Base-by-base conservation (phyloP, 2,113 vertebrate genomes). In the Scopus umbretta region DNA sequence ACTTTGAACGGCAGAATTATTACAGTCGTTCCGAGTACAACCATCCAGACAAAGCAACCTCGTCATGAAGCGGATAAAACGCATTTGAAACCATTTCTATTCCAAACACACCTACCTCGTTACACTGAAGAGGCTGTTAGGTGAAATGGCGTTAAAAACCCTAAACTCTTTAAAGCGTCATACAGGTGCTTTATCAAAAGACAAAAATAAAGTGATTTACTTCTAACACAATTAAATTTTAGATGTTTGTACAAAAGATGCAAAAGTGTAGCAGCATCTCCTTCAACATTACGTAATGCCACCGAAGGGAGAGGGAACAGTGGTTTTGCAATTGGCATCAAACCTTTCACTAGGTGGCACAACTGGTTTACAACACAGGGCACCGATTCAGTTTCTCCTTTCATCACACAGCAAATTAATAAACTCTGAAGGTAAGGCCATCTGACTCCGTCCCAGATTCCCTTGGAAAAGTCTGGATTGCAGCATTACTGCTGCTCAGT, bases 311-410 rank as follows among this genome's bases (percentile, higher is more conserved):
- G n/a, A 53, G 66, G 27, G 47, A 43, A 22, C 2, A 1, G 16
- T 2, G 6, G n/a, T 3, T 92, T 23, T 59, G 74, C 50, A 70
- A 3, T 1, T 25, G 72, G 50, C 72, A 92, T 4, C 30, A n/a
- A 55, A 38, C 2, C 30, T 66, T 92, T 94, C 96, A 96, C 96
- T 93, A 96, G 95, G 71, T 97, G 96, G 96, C 97, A 97, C 47
- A 94, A 89, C 29, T 71, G 87, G 91, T 93, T 79, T 92, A 56
- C 49, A 94, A 27, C 79, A 62, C 13, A 55, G 84, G 18, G 10
- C 27, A 30, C 49, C 18, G 75, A 42, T n/a, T 50, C 70, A 49
- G 30, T 59, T 80, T 38, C 66, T 47, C 11, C 62, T 68, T 85
- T 10, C 42, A 76, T 22, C 88, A 73, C 32, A 23, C 20, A 63